These are phyloP conservation scores for Trachops cirrhosus DNA, from an alignment of 2,797 vertebrate species.

Conservation along the genomic window DNA sequence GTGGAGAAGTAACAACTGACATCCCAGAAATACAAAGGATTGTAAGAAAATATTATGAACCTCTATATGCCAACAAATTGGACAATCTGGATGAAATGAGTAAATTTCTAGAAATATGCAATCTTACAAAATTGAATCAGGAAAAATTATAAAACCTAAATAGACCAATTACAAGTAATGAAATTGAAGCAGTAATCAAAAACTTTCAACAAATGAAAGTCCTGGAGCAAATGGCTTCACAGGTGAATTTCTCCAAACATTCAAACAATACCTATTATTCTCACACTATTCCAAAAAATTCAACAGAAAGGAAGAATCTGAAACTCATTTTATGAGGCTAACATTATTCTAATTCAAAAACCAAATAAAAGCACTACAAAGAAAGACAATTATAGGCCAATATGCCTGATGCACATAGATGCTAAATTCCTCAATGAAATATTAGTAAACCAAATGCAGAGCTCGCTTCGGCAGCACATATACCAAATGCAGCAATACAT, in stretches of 20 bases:
- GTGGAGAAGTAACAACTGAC: not conserved
- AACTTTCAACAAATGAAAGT: not conserved
- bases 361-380: no score
- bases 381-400: no score
- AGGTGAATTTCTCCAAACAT: not conserved
- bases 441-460: not conserved
- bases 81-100: not conserved
- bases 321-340: not conserved
- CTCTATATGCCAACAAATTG: not conserved
- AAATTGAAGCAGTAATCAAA: not conserved
- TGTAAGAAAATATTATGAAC: not conserved
- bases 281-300: not conserved
- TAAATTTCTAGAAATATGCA: not conserved
- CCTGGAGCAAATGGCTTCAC: not conserved
- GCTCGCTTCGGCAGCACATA: no score
- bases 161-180: not conserved
- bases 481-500: not conserved
- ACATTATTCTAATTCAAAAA: not conserved
- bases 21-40: not conserved
- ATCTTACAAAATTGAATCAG: not conserved
- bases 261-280: not conserved
- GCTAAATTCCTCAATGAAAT: no score
- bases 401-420: no score
- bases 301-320: not conserved
- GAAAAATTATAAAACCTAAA: not conserved